Evolutionary conservation across 2,888 invertebrate species (phyloP), one percentile per base, ranked within the genome.

Genomic region (Temnothorax unifasciatus): DNA sequence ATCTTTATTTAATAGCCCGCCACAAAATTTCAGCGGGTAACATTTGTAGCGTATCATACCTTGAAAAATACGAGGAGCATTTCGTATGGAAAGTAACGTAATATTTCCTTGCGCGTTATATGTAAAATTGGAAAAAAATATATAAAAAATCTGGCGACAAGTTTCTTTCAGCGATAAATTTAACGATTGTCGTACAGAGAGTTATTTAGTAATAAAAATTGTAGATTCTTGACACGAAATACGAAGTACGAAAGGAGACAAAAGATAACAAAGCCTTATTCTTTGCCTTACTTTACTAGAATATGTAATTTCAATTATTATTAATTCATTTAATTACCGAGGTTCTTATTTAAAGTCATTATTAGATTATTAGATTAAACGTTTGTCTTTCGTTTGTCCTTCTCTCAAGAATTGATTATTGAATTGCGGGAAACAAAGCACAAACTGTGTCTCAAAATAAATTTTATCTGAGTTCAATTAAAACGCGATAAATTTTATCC

Each of bases 1-100:
- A 61, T 57, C 15, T 69, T 77, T 77, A 69, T 57, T 77, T 77
- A 77, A 69, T 77, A 54, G 29, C 11, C 15, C n/a, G 44, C 68
- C 54, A 44, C 54, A 44, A 77, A 54, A 77, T 77, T 77, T 68
- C 69, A n/a, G 18, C 52, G 25, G 25, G n/a, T 15, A 63, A 66
- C 41, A 41, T 77, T 69, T 41, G 52, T 38, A 18, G 64, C 15
- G n/a, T 44, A 59, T 52, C 25, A 18, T 13, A 21, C 5, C 18
- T 50, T 25, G 44, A 57, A 38, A 59, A 21, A 59, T n/a, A 47
- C 34, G 18, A 68, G n/a, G 6, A 57, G 15, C 13, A 54, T 44
- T 68, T 68, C 11, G 18, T 1, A 34, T 9, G 15, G 2, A 54
- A 41, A 13, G 13, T 38, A 34, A 41, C 25, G n/a, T 4, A 25